phyloP scores from a whole-genome alignment of 2,113 vertebrate genomes.

The Chascanopsetta lugubris region DNA sequence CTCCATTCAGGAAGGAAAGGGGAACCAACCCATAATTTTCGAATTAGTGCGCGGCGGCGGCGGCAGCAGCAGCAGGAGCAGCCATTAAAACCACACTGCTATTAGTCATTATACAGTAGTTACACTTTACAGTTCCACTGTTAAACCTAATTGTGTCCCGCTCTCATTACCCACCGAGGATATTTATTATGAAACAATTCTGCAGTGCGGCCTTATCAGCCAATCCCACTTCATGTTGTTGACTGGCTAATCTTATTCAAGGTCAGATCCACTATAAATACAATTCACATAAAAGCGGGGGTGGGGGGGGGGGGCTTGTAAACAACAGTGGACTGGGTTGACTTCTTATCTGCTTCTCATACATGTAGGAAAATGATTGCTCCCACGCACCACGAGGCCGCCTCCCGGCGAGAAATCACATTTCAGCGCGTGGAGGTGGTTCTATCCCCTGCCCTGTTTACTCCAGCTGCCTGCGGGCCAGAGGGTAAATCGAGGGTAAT shows the following conservation, averaged over 20 bases:
- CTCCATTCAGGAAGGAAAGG: constrained; percentile 37
- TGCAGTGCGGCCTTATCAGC: constrained; percentile 58
- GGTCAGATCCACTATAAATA: constrained; percentile 65
- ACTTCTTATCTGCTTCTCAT: constrained; percentile 64
- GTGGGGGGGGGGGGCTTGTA: constrained; percentile 52
- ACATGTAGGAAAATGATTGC: constrained; percentile 68
- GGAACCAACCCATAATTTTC: constrained; percentile 54
- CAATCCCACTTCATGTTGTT: constrained; percentile 57
- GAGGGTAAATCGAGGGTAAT: constrained; percentile 70
- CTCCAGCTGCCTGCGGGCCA: constrained; percentile 55
- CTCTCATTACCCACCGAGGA: constrained; percentile 62
- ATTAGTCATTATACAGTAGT: constrained; percentile 63
- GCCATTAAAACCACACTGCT: constrained; percentile 61
- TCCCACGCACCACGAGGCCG: constrained; percentile 65
- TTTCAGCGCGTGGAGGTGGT: constrained; percentile 49
- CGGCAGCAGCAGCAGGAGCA: constrained; percentile 53
- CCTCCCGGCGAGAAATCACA: constrained; percentile 66
- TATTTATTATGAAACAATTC: constrained; percentile 59
- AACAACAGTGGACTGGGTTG: constrained; percentile 58
- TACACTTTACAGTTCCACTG: constrained; percentile 54
- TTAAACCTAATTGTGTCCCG: constrained; percentile 57
- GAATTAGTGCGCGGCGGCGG: constrained; percentile 56
- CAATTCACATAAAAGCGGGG: constrained; percentile 53
- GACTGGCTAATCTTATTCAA: constrained; percentile 67
- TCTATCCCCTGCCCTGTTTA: constrained; percentile 67